phyloP scores from a whole-genome alignment of 2,113 vertebrate genomes.

The Mesoclemmys tuberculata region DNA sequence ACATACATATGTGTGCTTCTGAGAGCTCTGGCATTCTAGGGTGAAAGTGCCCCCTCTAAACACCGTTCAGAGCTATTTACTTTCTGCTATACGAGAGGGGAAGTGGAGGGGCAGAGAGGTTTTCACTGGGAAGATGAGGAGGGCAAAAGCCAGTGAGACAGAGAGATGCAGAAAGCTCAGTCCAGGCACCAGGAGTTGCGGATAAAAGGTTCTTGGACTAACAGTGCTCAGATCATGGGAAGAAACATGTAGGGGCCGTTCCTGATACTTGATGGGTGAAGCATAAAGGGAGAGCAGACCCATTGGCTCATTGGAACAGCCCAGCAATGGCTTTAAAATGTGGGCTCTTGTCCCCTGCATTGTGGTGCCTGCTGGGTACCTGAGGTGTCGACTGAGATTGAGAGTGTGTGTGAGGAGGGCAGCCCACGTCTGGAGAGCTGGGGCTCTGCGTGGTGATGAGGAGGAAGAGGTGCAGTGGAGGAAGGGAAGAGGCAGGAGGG shows the following conservation, averaged over 20 bases:
- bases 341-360: background rate
- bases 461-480: conserved; percentile 33
- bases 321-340: background rate
- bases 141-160: background rate
- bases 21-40: background rate
- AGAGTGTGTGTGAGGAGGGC: background rate
- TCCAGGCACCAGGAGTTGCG: background rate
- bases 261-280: background rate
- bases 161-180: background rate
- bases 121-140: background rate
- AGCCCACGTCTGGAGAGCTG: background rate
- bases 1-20: background rate
- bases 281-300: background rate
- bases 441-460: conserved; percentile 47
- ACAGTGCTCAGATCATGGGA: too few relatives aligned
- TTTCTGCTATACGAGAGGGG: background rate
- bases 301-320: too few relatives aligned
- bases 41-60: background rate
- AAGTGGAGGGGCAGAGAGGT: background rate
- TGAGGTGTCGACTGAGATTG: too few relatives aligned
- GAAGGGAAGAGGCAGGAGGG: background rate
- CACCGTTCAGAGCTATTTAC: background rate
- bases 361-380: background rate
- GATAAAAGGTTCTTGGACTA: background rate
- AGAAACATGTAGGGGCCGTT: background rate